Base-by-base conservation (phyloP, 2,888 invertebrate species). In the Mesorhabditis belari region DNA sequence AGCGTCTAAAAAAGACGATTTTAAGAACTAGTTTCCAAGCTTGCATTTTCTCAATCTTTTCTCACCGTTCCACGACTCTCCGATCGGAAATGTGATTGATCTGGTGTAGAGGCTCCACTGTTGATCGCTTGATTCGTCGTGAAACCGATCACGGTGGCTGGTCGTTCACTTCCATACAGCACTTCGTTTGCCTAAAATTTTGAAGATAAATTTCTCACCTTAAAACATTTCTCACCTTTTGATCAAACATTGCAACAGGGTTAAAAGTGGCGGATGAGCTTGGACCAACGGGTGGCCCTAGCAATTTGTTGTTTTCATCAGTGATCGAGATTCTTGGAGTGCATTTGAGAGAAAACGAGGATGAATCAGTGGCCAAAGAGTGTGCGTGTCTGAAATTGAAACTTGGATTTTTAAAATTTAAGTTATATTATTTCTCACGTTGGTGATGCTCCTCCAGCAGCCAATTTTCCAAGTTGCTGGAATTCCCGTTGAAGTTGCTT, bases 321-420 rank as follows among this genome's bases (percentile, higher is more conserved):
- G 79, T 79, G 53, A 79, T 77, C 52, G 73, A 76, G 21, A 78
- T 78, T 25, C 70, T 67, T 35, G 77, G 74, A 25, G 76, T 70
- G 21, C 49, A 21, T 17, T 4, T 23, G n/a, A 56, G 17, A 23
- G 5, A 5, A 6, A 44, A 49, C 23, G 23, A 23, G 12, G 44
- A 35, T 9, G 44, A 17, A 35, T 35, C 44, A 9, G n/a, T 35
- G n/a, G 44, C 44, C 44, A 35, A 35, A 17, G 44, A 35, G n/a
- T n/a, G n/a, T n/a, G n/a, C n/a, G n/a, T n/a, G n/a, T n/a, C n/a
- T n/a, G n/a, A n/a, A n/a, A n/a, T n/a, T n/a, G n/a, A n/a, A n/a
- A n/a, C n/a, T n/a, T n/a, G 12, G 44, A 35, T 35, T 35, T 35
- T 35, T 35, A 35, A n/a, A 1, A n/a, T n/a, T n/a, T 17, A n/a